Conservation (phyloP, 37 sponge, comb jelly and placozoan genomes). For the Geodia barretti region DNA sequence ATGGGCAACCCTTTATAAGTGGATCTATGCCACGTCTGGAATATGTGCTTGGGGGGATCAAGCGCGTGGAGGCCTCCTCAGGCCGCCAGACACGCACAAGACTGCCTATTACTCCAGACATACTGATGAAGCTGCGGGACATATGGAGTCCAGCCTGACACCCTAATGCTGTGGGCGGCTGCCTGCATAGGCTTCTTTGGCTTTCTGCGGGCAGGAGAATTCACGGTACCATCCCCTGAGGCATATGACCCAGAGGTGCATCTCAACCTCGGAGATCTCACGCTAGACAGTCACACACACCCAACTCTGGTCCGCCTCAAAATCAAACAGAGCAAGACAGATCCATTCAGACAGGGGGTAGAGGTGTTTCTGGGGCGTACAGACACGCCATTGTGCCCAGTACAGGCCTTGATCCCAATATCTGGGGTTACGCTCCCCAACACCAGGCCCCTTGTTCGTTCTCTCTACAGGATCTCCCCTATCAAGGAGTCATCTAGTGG, state of each 20-base stretch:
- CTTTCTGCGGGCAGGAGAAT: conserved; percentile 36
- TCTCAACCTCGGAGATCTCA: conserved; percentile 6
- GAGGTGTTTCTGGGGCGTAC: conserved; percentile 24
- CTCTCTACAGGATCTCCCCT: not conserved
- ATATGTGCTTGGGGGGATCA: conserved; percentile 39
- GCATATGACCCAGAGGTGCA: conserved; percentile 19
- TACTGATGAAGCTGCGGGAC: conserved; percentile 3
- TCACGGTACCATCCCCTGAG: conserved; percentile 13
- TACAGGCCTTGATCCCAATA: conserved; percentile 8
- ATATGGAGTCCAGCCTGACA: conserved; percentile 8
- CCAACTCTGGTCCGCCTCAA: conserved; percentile 6
- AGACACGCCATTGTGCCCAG: conserved; percentile 16
- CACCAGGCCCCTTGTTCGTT: conserved; percentile 17
- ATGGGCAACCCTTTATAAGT: conserved; percentile 7
- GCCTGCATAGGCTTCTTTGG: conserved; percentile 32
- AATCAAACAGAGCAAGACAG: conserved; percentile 42
- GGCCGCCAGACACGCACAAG: not conserved
- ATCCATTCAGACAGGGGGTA: conserved; percentile 39
- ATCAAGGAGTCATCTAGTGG: conserved; percentile 7
- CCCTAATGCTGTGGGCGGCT: conserved; percentile 44
- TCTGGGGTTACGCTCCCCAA: not conserved
- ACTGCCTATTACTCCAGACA: conserved; percentile 25
- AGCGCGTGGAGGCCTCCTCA: conserved; percentile 4
- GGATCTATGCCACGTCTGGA: conserved; percentile 29
- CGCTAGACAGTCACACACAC: conserved; percentile 1